A percentile compares a stretch with the other conserved stretches of the same genome.
Conservation (phyloP, 2,888 invertebrate genomes). For the Masnerella sp. region DNA sequence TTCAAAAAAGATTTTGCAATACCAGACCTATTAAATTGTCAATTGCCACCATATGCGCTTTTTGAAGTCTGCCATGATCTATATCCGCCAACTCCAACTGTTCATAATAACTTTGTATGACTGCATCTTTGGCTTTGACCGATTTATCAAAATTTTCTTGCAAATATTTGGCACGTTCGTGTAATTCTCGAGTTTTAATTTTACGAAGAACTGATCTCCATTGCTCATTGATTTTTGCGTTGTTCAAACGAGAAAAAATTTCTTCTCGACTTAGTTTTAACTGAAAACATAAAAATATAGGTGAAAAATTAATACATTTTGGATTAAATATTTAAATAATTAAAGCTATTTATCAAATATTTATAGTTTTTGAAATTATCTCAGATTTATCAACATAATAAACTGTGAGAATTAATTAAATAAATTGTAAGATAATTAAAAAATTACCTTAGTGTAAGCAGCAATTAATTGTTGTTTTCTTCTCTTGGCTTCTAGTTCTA, state of each 20-base stretch:
- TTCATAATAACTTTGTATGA: slow-evolving; percentile 82
- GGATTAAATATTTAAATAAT: no score
- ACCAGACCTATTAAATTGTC: slow-evolving; percentile 73
- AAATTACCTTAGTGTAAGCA: slow-evolving; percentile 86
- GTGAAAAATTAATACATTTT: background rate
- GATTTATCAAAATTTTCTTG: slow-evolving; percentile 81
- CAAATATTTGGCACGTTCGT: slow-evolving; percentile 83
- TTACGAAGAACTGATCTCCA: slow-evolving; percentile 88
- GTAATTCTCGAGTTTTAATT: slow-evolving; percentile 87
- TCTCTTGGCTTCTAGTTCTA: slow-evolving; percentile 88
- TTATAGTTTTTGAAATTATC: no score
- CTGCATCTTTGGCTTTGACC: slow-evolving; percentile 84
- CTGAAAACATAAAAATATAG: no score
- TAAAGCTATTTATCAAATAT: no score
- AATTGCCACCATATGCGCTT: slow-evolving; percentile 85
- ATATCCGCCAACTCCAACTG: slow-evolving; percentile 86
- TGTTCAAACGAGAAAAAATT: slow-evolving; percentile 86
- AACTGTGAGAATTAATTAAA: background rate
- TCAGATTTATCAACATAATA: background rate
- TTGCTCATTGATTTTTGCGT: slow-evolving; percentile 90
- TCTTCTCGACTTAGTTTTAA: slow-evolving; percentile 91
- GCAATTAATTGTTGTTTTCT: slow-evolving; percentile 89
- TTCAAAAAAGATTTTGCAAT: background rate
- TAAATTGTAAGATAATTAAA: background rate
- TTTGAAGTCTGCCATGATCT: slow-evolving; percentile 85